Base-by-base conservation (phyloP, 2,888 invertebrate species). In the Drosophila mimetica region DNA sequence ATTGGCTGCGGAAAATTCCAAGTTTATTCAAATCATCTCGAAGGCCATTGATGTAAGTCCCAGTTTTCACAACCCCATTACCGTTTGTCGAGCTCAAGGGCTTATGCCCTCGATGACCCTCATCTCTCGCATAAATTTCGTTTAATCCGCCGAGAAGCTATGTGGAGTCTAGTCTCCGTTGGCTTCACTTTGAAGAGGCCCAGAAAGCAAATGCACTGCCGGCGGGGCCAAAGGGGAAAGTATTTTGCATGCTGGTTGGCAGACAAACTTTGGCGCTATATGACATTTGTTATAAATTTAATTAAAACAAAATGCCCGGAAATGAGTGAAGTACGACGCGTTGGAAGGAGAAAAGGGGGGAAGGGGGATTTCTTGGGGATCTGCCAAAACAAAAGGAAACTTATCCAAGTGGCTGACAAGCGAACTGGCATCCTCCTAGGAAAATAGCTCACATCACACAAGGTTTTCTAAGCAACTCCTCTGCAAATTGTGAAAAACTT, bases 251-350 rank as follows among this genome's bases (percentile, higher is more conserved):
- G 51, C 53, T 57, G 53, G 53, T 6, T 57, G 57, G 22, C 57
- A 16, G 58, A 6, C 18, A 51, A 64, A 42, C 22, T 70, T 53
- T 36, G 22, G 8, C 18, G 48, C 48, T 36, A 52, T 71, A 71
- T 76, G 84, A 79, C 77, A 86, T 83, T 77, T 83, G 84, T 71
- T 79, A 75, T 83, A 86, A 83, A 86, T 80, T 80, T 83, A 80
- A 86, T 80, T 80, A 86, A 80, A 83, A 66, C 64, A 77, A 86
- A 86, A 76, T 86, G 74, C 83, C 83, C 79, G 83, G 83, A 86
- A 86, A 77, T 70, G 63, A 72, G 77, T 76, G 57, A 71, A 63
- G 51, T 39, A 25, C 22, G 14, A 2, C 1, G 20, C 30, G 16
- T 16, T 11, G 16, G 9, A 7, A 4, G 25, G 11, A n/a, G n/a